These are phyloP conservation scores for human (Homo sapiens) DNA, from an alignment of 2,113 vertebrate species.

Conservation along the genomic window GRCh38 chr6:94390501-94391000, in stretches of 20 bases:
- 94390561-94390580: not conserved
- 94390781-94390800: not conserved
- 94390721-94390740: not conserved
- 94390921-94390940: not conserved
- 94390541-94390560: not conserved
- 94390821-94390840: not conserved
- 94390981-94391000: not conserved
- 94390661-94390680: not conserved
- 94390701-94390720: not conserved
- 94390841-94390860: not conserved
- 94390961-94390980: constrained; percentile 39
- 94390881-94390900: not conserved
- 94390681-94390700: not conserved
- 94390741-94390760: not conserved
- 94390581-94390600: not conserved
- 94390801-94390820: not conserved
- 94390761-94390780: not conserved
- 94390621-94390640: not conserved
- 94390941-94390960: not conserved
- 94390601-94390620: not conserved
- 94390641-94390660: not conserved
- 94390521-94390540: not conserved
- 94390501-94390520: not conserved
- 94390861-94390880: not conserved
- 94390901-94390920: not conserved